Conservation (phyloP, 2,113 vertebrate species). For the Geothlypis trichas region DNA sequence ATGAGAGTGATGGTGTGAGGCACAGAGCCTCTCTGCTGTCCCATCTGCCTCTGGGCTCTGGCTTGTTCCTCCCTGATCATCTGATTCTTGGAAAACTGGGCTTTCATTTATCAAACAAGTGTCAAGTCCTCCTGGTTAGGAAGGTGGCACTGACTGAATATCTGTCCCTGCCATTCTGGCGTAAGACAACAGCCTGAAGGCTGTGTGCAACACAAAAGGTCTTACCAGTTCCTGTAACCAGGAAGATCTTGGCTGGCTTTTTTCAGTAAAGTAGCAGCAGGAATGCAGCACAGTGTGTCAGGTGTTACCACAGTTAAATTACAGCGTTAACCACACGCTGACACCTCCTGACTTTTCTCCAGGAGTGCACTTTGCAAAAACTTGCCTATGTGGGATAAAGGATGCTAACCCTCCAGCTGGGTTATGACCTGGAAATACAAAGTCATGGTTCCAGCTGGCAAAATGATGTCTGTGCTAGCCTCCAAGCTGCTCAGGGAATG, state of each 20-base stretch:
- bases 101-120: background rate
- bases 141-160: background rate
- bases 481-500: background rate
- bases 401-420: background rate
- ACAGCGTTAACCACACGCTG: fast-evolving
- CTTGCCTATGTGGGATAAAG: background rate
- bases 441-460: background rate
- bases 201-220: fast-evolving
- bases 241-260: background rate
- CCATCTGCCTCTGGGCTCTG: background rate
- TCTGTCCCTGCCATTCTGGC: background rate
- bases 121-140: background rate
- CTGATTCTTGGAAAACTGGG: background rate
- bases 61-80: background rate
- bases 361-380: background rate
- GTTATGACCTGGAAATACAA: background rate
- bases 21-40: background rate
- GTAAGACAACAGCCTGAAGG: background rate
- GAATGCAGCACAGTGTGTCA: background rate
- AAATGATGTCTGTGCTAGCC: background rate
- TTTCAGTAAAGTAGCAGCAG: background rate
- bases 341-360: background rate
- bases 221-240: background rate
- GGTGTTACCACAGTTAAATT: background rate
- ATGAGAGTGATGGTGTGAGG: background rate